Percentiles rank a stretch among this genome's conserved stretches.
Conservation (phyloP, 1,140 invertebrate species). For the Drosophila busckii region DNA sequence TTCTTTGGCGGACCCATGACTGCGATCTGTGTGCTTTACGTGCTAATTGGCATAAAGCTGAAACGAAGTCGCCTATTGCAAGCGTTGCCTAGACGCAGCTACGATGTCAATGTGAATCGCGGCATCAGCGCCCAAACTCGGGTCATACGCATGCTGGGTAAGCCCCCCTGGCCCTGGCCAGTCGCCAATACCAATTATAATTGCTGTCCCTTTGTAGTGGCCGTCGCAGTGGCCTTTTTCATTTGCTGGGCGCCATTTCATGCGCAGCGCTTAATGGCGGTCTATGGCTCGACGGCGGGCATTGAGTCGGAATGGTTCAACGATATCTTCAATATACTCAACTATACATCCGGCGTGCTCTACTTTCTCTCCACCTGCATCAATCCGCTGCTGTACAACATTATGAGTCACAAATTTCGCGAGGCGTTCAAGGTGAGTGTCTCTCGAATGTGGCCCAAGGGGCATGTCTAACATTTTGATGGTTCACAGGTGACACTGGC, state of each 20-base stretch:
- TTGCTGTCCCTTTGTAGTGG: conserved; percentile 83
- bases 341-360: conserved; percentile 85
- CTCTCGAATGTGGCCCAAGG: neutral
- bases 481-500: conserved; percentile 51
- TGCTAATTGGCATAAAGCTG: conserved; percentile 89
- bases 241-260: conserved; percentile 97
- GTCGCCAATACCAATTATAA: too few relatives aligned
- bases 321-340: conserved; percentile 82
- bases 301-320: conserved; percentile 76
- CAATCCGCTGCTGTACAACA: conserved; percentile 91
- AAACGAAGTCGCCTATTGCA: conserved; percentile 79
- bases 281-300: conserved; percentile 81
- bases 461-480: neutral
- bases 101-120: conserved; percentile 70
- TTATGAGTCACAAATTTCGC: conserved; percentile 93
- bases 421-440: conserved; percentile 87
- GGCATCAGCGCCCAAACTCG: conserved; percentile 81
- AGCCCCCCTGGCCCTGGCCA: conserved; percentile 62
- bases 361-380: conserved; percentile 88
- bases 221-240: conserved; percentile 96
- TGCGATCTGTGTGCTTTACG: conserved; percentile 90
- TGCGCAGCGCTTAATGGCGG: conserved; percentile 88
- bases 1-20: conserved; percentile 93
- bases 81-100: conserved; percentile 57
- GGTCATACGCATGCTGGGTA: conserved; percentile 85